Base-by-base conservation (phyloP, 1,140 invertebrate genomes). In the Whitmania pigra region DNA sequence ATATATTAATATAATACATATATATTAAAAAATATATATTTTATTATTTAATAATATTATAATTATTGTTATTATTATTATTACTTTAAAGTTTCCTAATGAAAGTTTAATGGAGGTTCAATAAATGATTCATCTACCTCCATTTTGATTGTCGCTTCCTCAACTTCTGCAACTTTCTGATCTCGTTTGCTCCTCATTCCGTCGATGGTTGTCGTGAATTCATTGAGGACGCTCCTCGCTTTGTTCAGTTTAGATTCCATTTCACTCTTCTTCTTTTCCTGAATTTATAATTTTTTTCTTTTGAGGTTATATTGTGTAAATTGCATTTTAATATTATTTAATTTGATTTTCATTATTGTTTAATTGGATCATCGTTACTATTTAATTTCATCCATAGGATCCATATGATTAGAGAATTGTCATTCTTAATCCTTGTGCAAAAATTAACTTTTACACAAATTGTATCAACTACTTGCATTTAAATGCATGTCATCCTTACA, bases 171-270 rank as follows among this genome's bases (percentile, higher is more conserved):
- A 82, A 96, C 87, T 75, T 92, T 92, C 0, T 88, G 84, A 80
- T 99, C 96, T 53, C 96, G 85, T 55, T 77, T 78, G 22, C 77
- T 75, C 53, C 95, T 84, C 95, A 99, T 99, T 6, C 90, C 89
- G 83, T 98, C 95, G 75, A 99, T 99, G 27, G 91, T 92, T 1
- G 89, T 87, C 82, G 98, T 99, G 0, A 94, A 90, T 54, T 90
- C 89, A 0, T 92, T 91, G 0, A 99, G 94, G 22, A 89, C 89
- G 43, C 89, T 87, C 4, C 92, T 86, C 0, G 92, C 93, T 77
- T 94, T 91, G 74, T 88, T 88, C 74, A 96, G 93, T 78, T 91
- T 92, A 76, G 88, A 87, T 31, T 90, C 91, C 69, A 96, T 79
- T 80, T 96, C 91, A 75, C 88, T 88, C 0, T 93, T 89, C 82